phyloP scores from a whole-genome alignment of 2,888 invertebrate genomes.

The Gortyna flavago region DNA sequence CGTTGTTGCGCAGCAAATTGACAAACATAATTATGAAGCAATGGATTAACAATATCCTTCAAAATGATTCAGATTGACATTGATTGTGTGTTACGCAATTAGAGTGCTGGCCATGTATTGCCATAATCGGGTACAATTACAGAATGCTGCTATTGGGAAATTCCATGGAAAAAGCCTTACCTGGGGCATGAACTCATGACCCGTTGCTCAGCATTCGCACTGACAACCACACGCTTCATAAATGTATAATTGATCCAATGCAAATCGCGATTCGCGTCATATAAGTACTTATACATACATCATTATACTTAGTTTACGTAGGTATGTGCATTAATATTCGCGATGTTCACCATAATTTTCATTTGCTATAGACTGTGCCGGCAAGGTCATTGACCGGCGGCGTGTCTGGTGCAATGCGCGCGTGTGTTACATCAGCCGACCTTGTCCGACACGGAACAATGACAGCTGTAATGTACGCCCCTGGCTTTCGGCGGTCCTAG shows the following conservation, averaged over 20 bases:
- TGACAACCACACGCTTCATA: background rate
- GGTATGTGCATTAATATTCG: slow-evolving; percentile 40
- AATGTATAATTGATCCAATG: background rate
- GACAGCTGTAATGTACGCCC: slow-evolving; percentile 67
- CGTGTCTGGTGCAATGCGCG: slow-evolving; percentile 80
- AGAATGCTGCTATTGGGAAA: background rate
- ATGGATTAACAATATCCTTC: background rate
- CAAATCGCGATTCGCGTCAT: background rate
- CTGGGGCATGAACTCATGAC: background rate
- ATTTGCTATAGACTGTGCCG: slow-evolving; percentile 74
- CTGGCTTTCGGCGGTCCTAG: slow-evolving; percentile 65
- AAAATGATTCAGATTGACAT: background rate
- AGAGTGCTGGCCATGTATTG: background rate
- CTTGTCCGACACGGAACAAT: slow-evolving; percentile 87
- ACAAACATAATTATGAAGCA: background rate
- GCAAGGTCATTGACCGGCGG: slow-evolving; percentile 87
- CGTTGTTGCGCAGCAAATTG: background rate
- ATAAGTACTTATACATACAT: background rate
- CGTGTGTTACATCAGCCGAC: slow-evolving; percentile 85
- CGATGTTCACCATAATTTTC: slow-evolving; percentile 75
- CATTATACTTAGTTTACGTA: background rate
- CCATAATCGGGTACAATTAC: too few species aligned
- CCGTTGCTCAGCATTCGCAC: background rate
- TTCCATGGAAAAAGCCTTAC: background rate
- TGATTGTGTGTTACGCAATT: background rate